Conservation (phyloP, 2,888 invertebrate species). For the Coelopa pilipes region DNA sequence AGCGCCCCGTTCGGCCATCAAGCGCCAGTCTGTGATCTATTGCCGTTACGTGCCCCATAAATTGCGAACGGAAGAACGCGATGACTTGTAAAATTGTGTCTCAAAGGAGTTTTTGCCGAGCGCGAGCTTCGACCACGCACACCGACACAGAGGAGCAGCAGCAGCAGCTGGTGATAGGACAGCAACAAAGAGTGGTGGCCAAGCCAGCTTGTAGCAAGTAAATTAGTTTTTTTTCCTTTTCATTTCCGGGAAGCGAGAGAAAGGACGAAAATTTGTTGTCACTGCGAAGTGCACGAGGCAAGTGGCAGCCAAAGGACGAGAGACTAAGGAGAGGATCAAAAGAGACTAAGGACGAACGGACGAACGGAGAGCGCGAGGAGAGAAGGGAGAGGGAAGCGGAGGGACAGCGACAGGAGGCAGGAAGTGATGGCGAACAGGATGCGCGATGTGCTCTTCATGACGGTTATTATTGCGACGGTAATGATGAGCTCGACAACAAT, state of each 20-base stretch:
- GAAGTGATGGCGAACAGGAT: background rate
- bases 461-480: background rate
- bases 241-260: background rate
- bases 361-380: background rate
- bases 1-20: background rate
- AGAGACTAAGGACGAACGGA: background rate
- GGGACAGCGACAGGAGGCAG: no score
- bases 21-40: conserved; percentile 2
- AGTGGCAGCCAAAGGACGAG: background rate
- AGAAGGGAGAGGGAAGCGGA: background rate
- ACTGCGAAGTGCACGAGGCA: background rate
- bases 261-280: conserved; percentile 1
- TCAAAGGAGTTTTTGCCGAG: background rate
- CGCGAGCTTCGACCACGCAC: background rate
- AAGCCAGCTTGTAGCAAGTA: background rate
- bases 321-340: background rate
- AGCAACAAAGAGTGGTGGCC: no score
- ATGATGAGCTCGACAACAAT: background rate
- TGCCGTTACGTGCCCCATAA: conserved; percentile 5
- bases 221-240: background rate
- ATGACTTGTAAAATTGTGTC: conserved; percentile 6
- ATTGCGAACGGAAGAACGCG: conserved; percentile 1
- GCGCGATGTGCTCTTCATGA: background rate
- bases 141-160: no score
- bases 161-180: no score